Conservation (phyloP, 2,113 vertebrate species). For the Camarhynchus parvulus region DNA sequence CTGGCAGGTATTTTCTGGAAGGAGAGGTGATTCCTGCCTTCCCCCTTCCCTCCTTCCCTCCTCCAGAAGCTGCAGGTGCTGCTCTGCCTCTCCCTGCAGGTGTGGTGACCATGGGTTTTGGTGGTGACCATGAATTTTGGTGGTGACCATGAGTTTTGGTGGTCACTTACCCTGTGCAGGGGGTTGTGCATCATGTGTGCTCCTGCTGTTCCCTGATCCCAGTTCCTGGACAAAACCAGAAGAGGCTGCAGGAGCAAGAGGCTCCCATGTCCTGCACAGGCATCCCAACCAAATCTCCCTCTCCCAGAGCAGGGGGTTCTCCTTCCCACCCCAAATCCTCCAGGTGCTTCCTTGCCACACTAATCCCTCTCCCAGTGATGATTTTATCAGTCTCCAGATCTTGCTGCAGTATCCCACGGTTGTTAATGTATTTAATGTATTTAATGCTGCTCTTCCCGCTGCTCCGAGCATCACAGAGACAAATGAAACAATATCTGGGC, state of each 20-base stretch:
- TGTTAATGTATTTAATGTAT: background rate
- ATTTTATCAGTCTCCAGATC: background rate
- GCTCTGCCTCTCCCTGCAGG: background rate
- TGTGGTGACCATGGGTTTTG: background rate
- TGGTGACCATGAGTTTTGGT: background rate
- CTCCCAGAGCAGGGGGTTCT: background rate
- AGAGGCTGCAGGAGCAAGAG: background rate
- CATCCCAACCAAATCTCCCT: background rate
- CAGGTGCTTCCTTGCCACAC: fast-evolving
- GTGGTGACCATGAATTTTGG: too few relatives aligned
- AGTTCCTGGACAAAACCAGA: background rate
- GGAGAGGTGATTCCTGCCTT: background rate
- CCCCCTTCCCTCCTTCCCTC: background rate
- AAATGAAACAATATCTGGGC: background rate
- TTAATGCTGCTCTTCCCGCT: background rate
- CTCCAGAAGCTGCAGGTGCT: background rate
- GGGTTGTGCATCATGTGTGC: fast-evolving
- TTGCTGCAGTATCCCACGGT: background rate
- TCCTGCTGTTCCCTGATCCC: background rate
- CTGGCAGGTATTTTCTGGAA: background rate
- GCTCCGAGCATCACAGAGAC: background rate
- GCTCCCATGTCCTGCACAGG: fast-evolving
- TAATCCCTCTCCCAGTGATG: background rate
- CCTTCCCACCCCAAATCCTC: background rate
- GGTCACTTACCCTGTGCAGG: fast-evolving